Base-by-base conservation (phyloP, 2,113 vertebrate genomes). In the Oryzias curvinotus region DNA sequence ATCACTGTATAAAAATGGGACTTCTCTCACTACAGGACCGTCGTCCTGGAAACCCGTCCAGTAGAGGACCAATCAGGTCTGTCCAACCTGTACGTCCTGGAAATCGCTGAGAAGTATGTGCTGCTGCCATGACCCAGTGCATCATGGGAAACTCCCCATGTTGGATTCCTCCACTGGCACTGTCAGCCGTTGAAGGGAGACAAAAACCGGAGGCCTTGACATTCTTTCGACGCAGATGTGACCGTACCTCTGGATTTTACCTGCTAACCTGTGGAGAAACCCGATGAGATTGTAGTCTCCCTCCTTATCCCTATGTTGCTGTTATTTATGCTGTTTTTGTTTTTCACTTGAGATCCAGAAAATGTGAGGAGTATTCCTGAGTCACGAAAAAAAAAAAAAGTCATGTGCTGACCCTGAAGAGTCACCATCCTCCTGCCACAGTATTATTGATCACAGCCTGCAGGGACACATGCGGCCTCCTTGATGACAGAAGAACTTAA, bases 81-180 rank as follows among this genome's bases (percentile, higher is more conserved):
- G 57, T 94, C 93, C 84, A 96, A 94, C 82, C 90, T 96, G 43
- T 95, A 95, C 47, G 76, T 95, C 65, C 91, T 94, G 82, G 94
- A 95, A 67, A 80, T 88, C 0, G 90, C 85, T 4, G 87, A 91
- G 81, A 85, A 84, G 55, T 80, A 87, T 17, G 71, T 87, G 28
- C 63, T 85, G 43, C 51, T 91, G 49, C 59, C 82, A 28, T 93
- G 74, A 30, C 45, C 13, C 0, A 26, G 15, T 36, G 57, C 47
- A 23, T 59, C 18, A 43, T 45, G 54, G 67, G 53, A 68, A 41
- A 52, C 16, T 21, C 44, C 1, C 25, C 6, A 28, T 15, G 41
- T 30, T 50, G 36, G n/a, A 62, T 16, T 53, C 55, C 30, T 73
- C 67, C 5, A 23, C 30, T 18, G n/a, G 57, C 42, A 84, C 18